phyloP scores from a whole-genome alignment of 2,113 vertebrate genomes.

The Phrynosoma platyrhinos region DNA sequence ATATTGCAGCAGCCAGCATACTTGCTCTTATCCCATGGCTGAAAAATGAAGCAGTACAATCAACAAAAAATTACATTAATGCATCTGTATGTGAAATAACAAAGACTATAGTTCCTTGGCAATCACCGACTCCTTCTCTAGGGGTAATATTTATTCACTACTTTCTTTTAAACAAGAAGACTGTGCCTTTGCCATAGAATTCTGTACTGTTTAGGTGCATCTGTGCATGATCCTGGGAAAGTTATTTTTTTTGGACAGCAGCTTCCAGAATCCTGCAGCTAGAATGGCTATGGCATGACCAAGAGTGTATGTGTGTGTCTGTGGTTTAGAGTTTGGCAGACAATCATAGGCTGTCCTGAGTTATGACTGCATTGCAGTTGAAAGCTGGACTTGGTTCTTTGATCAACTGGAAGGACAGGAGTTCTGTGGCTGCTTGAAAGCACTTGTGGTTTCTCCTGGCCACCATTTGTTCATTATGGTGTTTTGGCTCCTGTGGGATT shows the following conservation, averaged over 20 bases:
- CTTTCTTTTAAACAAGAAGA: background rate
- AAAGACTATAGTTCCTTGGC: constrained; percentile 44
- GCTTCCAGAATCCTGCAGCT: too few species aligned
- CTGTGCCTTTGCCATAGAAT: background rate
- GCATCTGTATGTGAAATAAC: constrained; percentile 45
- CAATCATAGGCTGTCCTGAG: too few species aligned
- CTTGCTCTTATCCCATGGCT: constrained; percentile 52
- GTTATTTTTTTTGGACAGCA: too few species aligned
- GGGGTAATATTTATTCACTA: constrained; percentile 23
- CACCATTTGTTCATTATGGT: background rate
- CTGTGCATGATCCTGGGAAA: background rate
- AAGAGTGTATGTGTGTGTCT: too few species aligned
- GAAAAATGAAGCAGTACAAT: constrained; percentile 33
- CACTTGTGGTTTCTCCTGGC: background rate
- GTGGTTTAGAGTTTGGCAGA: too few species aligned
- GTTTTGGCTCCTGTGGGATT: background rate
- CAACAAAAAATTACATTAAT: constrained; percentile 47
- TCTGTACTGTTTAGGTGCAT: background rate
- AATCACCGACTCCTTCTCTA: constrained; percentile 17
- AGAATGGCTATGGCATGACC: too few species aligned
- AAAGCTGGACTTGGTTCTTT: too few species aligned
- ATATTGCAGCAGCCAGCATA: constrained; percentile 47
- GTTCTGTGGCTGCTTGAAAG: background rate
- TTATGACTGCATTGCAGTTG: too few species aligned
- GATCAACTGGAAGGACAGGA: background rate